These are phyloP conservation scores for Dryomyza anilis DNA, from an alignment of 2,888 invertebrate genomes.

Conservation along the genomic window DNA sequence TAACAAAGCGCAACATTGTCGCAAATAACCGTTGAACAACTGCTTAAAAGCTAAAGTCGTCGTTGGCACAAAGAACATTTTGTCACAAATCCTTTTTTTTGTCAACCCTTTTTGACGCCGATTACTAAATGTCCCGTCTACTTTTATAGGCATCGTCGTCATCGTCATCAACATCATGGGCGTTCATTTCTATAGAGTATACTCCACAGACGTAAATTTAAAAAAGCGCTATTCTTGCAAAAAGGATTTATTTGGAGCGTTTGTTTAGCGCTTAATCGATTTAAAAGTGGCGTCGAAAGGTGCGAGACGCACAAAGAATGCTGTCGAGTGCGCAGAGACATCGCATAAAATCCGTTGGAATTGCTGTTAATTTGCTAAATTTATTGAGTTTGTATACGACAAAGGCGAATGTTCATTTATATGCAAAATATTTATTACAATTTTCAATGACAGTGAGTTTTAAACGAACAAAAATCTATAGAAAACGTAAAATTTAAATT, in stretches of 20 bases:
- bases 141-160: neutral
- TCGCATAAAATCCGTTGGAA: too few species aligned
- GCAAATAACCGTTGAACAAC: neutral
- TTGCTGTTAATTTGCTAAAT: too few species aligned
- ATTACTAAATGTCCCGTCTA: neutral
- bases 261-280: neutral
- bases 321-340: too few species aligned
- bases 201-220: neutral
- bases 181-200: too few species aligned
- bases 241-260: neutral
- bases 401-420: too few species aligned
- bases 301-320: neutral
- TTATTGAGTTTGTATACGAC: too few species aligned
- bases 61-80: neutral
- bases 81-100: constrained; percentile 4
- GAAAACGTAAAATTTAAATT: too few species aligned
- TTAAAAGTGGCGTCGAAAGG: neutral
- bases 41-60: neutral
- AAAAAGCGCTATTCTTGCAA: neutral
- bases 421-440: too few species aligned
- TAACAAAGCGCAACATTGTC: too few species aligned
- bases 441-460: too few species aligned
- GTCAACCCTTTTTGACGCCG: neutral
- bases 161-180: neutral
- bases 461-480: too few species aligned